Percentiles rank a stretch among this genome's conserved stretches.
Evolutionary conservation across 2,888 invertebrate genomes (phyloP).

Genomic region (Pelosia muscerda): DNA sequence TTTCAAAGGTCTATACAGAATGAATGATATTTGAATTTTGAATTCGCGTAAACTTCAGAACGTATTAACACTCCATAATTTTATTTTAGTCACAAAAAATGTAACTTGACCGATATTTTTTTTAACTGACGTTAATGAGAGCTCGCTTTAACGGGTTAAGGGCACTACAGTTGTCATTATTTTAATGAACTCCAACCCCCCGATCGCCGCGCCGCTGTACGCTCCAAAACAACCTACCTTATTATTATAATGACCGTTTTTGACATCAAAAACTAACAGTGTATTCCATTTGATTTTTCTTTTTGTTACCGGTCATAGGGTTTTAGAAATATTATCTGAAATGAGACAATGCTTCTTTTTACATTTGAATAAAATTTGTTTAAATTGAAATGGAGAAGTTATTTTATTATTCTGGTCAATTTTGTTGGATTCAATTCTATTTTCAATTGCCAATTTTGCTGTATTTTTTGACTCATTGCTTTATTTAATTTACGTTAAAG

Average conservation of each 20-base stretch:
- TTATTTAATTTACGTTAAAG: too few relatives aligned
- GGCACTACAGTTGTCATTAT: conserved; percentile 55
- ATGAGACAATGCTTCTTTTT: too few relatives aligned
- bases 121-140: conserved; percentile 47
- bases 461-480: too few relatives aligned
- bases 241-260: conserved; percentile 52
- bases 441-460: too few relatives aligned
- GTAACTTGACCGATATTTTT: conserved; percentile 47
- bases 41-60: too few relatives aligned
- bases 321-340: neutral
- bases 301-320: neutral
- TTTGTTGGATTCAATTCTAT: too few relatives aligned
- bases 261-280: conserved; percentile 45
- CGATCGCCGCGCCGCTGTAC: neutral
- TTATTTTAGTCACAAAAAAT: conserved; percentile 17
- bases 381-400: too few relatives aligned
- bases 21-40: too few relatives aligned
- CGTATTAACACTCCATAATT: conserved; percentile 1
- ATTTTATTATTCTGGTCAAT: too few relatives aligned
- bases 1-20: too few relatives aligned
- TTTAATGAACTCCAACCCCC: conserved; percentile 51
- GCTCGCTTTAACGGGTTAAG: conserved; percentile 46
- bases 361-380: too few relatives aligned
- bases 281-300: neutral
- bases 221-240: conserved; percentile 25